Conservation (phyloP, 2,888 invertebrate species). For the Ochropacha duplaris region DNA sequence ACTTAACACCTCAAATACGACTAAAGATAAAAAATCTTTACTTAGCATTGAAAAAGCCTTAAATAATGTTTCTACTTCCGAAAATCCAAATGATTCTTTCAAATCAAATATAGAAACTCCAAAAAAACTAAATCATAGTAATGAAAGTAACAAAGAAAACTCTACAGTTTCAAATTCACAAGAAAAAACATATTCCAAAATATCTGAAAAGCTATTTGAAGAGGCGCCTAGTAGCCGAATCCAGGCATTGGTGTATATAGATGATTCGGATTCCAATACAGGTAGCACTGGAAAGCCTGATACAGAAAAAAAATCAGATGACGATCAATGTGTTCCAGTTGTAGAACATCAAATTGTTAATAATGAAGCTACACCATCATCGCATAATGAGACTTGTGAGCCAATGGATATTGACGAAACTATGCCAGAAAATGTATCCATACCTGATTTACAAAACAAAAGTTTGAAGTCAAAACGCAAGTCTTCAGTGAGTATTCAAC, state of each 20-base stretch:
- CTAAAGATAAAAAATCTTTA: too few species aligned
- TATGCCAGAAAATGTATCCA: conserved; percentile 54
- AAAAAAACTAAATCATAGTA: neutral
- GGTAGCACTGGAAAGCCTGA: conserved; percentile 29
- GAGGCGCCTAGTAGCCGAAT: conserved; percentile 40
- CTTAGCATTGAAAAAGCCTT: neutral
- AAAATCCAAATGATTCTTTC: neutral
- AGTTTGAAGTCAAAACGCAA: conserved; percentile 25
- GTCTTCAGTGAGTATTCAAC: conserved; percentile 23
- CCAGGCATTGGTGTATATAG: conserved; percentile 51
- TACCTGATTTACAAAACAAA: conserved; percentile 29
- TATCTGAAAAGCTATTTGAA: conserved; percentile 44
- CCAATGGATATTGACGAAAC: conserved; percentile 78
- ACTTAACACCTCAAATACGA: neutral
- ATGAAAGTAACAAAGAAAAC: neutral
- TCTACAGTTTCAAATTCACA: neutral
- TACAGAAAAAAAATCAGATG: conserved; percentile 34
- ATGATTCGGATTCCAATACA: conserved; percentile 62
- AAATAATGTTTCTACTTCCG: neutral
- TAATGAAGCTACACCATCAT: conserved; percentile 13
- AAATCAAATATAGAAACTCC: neutral
- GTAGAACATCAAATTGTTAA: conserved; percentile 36
- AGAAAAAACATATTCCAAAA: conserved; percentile 13
- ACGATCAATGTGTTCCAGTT: conserved; percentile 70
- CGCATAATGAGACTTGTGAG: conserved; percentile 53